phyloP scores from a whole-genome alignment of 2,797 vertebrate species.

The Acipenser oxyrinchus region DNA sequence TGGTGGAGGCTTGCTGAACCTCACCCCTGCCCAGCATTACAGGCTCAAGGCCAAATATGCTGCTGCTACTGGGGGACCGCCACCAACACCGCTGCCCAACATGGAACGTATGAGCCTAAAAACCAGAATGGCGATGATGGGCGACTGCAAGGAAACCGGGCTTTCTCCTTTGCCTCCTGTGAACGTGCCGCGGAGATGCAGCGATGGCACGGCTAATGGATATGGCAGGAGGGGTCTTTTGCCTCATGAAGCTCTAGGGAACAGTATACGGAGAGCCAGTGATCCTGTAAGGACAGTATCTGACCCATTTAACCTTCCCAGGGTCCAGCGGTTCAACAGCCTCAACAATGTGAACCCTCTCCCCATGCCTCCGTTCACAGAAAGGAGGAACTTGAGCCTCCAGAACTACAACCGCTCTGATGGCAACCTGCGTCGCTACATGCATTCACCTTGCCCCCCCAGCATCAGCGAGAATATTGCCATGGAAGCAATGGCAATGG shows the following conservation, averaged over 20 bases:
- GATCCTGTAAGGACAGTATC: slow-evolving; percentile 75
- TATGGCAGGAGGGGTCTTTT: slow-evolving; percentile 72
- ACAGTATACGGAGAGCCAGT: slow-evolving; percentile 75
- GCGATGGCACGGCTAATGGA: slow-evolving; percentile 59
- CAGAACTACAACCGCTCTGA: slow-evolving; percentile 77
- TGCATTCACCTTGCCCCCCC: slow-evolving; percentile 65
- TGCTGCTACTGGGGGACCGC: slow-evolving; percentile 88
- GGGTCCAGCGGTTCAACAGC: slow-evolving; percentile 80
- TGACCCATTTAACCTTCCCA: slow-evolving; percentile 53
- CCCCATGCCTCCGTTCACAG: slow-evolving; percentile 47
- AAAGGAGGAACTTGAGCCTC: slow-evolving; percentile 57
- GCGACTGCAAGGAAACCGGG: slow-evolving; percentile 59
- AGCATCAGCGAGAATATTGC: slow-evolving; percentile 80
- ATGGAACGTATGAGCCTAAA: slow-evolving; percentile 89
- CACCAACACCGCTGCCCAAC: slow-evolving; percentile 89
- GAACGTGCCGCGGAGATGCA: slow-evolving; percentile 73
- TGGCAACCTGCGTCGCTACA: slow-evolving; percentile 52
- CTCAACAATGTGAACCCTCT: slow-evolving; percentile 74
- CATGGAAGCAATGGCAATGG: slow-evolving; percentile 79
- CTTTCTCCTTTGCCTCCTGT: slow-evolving; percentile 71
- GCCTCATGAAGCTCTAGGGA: slow-evolving; percentile 66
- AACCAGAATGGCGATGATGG: slow-evolving; percentile 72
- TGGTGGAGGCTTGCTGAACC: slow-evolving; percentile 66
- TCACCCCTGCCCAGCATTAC: slow-evolving; percentile 93
- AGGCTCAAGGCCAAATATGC: slow-evolving; percentile 95